Evolutionary conservation across 2,888 invertebrate genomes (phyloP), one percentile per base, ranked within the genome.

Genomic region (Stenotaenia linearis): DNA sequence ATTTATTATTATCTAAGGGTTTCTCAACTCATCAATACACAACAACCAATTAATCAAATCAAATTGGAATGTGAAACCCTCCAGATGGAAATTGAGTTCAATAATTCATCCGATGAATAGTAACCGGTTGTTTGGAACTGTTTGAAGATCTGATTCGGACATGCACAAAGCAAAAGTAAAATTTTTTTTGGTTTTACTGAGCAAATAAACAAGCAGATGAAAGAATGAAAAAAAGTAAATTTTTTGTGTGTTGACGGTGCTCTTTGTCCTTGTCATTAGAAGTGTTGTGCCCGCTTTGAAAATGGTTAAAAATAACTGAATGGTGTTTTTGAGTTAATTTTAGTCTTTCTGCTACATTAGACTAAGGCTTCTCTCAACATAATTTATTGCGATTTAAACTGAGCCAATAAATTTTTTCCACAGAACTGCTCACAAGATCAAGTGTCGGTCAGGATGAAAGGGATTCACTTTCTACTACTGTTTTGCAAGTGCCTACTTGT

Each of bases 381-480:
- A 69, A 69, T 69, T 69, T 69, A 69, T 69, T 28, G 69, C 69
- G 28, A 69, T 69, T 69, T 69, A 69, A 69, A 69, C 69, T 69
- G 28, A 69, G 28, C 69, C 23, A 28, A 69, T 69, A 69, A 69
- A 69, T 69, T 69, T 50, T 69, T 69, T 69, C 69, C 23, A 69
- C 69, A 69, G 69, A 69, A 69, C 69, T 69, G 69, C 69, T 69
- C 69, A 69, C 25, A 69, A 50, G 50, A 50, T 50, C 50, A 50
- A 69, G 69, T 69, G 69, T 69, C 69, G 69, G 69, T 69, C 69
- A 69, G 69, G 69, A 69, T 69, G 69, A 69, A 69, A 69, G 69
- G 69, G 28, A 69, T 69, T 69, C 69, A 69, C 69, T 69, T 28
- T 50, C 50, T n/a, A 69, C 69, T 28, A 69, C 69, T 69, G 69